These are phyloP conservation scores for Pampusana beccarii DNA, from an alignment of 2,113 vertebrate genomes.

Conservation along the genomic window DNA sequence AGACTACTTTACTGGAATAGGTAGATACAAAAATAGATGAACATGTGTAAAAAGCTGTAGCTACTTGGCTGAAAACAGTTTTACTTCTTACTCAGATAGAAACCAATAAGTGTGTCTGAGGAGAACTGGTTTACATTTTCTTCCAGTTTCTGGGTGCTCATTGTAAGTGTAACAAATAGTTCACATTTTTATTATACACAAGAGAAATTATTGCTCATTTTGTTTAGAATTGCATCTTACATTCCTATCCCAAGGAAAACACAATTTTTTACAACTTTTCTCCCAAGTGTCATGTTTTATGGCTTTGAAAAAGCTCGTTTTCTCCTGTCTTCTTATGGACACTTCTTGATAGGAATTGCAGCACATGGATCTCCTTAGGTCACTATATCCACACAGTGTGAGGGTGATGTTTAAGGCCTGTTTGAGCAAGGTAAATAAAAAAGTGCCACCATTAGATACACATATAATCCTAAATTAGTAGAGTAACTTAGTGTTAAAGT, in stretches of 20 bases:
- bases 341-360: not conserved
- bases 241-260: not conserved
- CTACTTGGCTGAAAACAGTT: slow-evolving; percentile 32
- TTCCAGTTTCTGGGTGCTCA: not conserved
- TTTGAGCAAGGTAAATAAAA: not conserved
- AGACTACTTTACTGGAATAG: slow-evolving; percentile 2
- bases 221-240: not conserved
- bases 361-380: not conserved
- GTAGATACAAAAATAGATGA: slow-evolving; percentile 30
- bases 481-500: not conserved
- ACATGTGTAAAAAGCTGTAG: slow-evolving; percentile 25
- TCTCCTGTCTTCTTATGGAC: not conserved
- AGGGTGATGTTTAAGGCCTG: not conserved
- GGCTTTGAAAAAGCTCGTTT: not conserved
- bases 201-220: not conserved
- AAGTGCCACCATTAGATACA: not conserved
- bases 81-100: slow-evolving; percentile 22
- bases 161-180: not conserved
- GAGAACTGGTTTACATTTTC: not conserved
- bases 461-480: not conserved
- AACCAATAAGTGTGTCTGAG: not conserved
- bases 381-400: rapidly evolving
- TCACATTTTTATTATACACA: not conserved
- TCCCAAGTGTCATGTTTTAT: not conserved
- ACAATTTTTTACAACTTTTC: not conserved